Conservation (phyloP, 2,888 invertebrate genomes). For the Melipona beecheii region DNA sequence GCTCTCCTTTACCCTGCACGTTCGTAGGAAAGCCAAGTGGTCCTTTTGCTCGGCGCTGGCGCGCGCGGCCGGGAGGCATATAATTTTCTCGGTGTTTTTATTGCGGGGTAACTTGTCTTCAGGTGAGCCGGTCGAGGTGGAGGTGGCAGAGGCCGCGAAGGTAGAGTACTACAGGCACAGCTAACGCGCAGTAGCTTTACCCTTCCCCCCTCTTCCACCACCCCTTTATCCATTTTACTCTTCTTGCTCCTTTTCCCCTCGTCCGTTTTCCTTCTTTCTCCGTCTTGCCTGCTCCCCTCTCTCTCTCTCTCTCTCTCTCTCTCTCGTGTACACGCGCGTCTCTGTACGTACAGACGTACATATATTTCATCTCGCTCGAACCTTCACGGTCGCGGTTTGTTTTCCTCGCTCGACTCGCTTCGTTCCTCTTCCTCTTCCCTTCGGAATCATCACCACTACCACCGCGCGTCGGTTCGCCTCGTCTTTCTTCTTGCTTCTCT, state of each 20-base stretch:
- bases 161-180: constrained; percentile 82
- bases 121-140: constrained; percentile 81
- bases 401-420: constrained; percentile 60
- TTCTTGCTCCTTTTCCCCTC: constrained; percentile 52
- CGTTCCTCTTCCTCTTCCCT: constrained; percentile 53
- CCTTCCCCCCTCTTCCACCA: constrained; percentile 50
- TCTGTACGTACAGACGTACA: fast-evolving
- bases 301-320: constrained; percentile 10
- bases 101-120: constrained; percentile 84
- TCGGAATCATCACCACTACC: too few species aligned
- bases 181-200: constrained; percentile 83
- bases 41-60: constrained; percentile 76
- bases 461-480: constrained; percentile 45
- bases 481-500: constrained; percentile 26
- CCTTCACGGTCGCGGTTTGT: constrained; percentile 24
- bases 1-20: constrained; percentile 69
- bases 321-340: neutral
- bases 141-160: constrained; percentile 78
- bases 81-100: constrained; percentile 84
- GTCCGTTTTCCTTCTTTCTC: constrained; percentile 40
- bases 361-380: constrained; percentile 9
- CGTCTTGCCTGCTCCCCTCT: constrained; percentile 21
- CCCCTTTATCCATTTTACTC: constrained; percentile 48
- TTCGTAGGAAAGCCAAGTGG: constrained; percentile 80
- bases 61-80: constrained; percentile 82